Evolutionary conservation across 92 coral and sea anemone species (phyloP), one percentile per base, ranked within the genome.

Genomic region (Paragorgia papillata): DNA sequence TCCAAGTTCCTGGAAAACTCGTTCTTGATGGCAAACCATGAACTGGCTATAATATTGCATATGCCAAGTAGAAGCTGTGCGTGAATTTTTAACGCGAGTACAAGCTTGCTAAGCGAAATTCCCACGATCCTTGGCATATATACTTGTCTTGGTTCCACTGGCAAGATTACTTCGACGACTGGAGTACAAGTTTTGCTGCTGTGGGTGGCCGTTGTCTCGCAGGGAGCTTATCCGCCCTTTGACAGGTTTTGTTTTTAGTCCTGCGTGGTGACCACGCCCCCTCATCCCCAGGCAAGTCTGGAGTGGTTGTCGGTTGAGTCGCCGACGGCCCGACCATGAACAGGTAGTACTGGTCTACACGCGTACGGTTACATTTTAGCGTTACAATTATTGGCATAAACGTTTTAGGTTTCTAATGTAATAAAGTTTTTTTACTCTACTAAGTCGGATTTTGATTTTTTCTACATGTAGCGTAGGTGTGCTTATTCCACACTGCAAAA

Each of bases 161-260:
- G 69, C 79, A 56, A 54, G 69, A 26, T 24, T 21, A 73, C 22
- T 41, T 49, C 79, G 48, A 73, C 79, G 69, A 56, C 69, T 73
- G 41, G 69, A 73, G 79, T 32, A 24, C 75, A 73, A 54, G 46
- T 53, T 55, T 69, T 49, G 79, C 69, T 73, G 79, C 44, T 44
- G 39, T 73, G 69, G 79, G 33, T 73, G 79, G 69, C 70, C 71
- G 69, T 73, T 54, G 69, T 70, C 69, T 27, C 24, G 13, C 43
- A 13, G 14, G 64, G 71, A 53, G 79, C 79, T 53, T 18, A 56
- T 73, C 9, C 70, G 63, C 40, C 79, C 44, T 73, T 53, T 73
- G 79, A 8, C 50, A 62, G 69, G 46, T 37, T 51, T 73, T 66
- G 27, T 49, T 49, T 73, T 73, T 0, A n/a, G 10, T 73, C 66